Evolutionary conservation across 2,797 vertebrate genomes (phyloP).

Genomic region (Sebastes diaconus): DNA sequence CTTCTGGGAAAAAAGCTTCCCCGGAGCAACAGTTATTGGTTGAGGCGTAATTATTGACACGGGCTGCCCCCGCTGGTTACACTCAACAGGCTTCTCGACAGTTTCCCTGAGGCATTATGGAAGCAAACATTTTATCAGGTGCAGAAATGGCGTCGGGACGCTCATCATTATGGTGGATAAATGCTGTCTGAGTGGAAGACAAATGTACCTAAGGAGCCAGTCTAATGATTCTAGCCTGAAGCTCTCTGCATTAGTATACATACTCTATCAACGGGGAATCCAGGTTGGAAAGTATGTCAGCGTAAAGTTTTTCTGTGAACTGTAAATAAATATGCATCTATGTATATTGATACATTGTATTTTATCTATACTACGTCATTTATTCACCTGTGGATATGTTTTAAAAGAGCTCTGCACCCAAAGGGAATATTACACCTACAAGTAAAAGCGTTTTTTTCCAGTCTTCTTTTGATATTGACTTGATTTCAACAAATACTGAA

Average conservation of each 20-base stretch:
- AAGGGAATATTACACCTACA: neutral
- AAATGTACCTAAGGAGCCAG: slow-evolving; percentile 49
- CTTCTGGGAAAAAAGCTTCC: slow-evolving; percentile 32
- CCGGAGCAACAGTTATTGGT: slow-evolving; percentile 54
- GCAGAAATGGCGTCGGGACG: slow-evolving; percentile 32
- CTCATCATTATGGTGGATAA: slow-evolving; percentile 60
- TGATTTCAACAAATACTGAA: neutral
- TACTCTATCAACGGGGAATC: slow-evolving; percentile 26
- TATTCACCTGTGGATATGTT: neutral
- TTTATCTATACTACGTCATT: neutral
- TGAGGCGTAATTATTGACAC: slow-evolving; percentile 62
- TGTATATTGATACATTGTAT: neutral
- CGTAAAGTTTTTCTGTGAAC: neutral
- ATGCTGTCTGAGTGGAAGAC: slow-evolving; percentile 56
- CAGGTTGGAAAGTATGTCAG: slow-evolving; percentile 12
- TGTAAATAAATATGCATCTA: slow-evolving; percentile 1
- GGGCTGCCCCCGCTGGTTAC: slow-evolving; percentile 49
- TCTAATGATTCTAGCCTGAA: slow-evolving; percentile 46
- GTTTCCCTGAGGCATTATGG: slow-evolving; percentile 55
- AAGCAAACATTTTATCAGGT: slow-evolving; percentile 70
- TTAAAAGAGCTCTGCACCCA: neutral
- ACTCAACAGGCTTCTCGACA: slow-evolving; percentile 53
- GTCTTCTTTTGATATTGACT: neutral
- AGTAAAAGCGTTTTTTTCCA: neutral
- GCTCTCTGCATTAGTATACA: slow-evolving; percentile 41